Evolutionary conservation across 1,140 invertebrate species (phyloP), one percentile per base, ranked within the genome.

Genomic region (Drosophila sucinea): DNA sequence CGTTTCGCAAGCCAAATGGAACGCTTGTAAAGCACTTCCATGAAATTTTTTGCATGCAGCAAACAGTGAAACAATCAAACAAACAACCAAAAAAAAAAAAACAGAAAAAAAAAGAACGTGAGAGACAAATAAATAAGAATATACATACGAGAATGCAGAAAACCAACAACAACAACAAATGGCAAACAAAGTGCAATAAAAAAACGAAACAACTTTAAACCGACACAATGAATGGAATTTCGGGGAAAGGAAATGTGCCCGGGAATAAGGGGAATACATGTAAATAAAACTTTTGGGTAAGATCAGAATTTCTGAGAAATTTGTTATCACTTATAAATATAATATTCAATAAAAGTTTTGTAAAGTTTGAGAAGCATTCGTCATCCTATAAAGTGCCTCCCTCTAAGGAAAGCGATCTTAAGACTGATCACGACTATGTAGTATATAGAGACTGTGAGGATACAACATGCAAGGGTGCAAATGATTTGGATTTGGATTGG

Each of bases 51-150:
- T 51, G 44, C 44, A 67, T 85, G 81, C 81, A 81, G 25, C 67
- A 69, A 75, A 81, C 69, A 73, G 25, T 32, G 11, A 67, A 72
- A 65, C 10, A 47, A 73, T 17, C 4, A 47, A 25, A 1, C 35
- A 57, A 33, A 60, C 6, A 35, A 67, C 30, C 29, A 17, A 17
- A 17, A 17, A 54, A 25, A 17, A 17, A 17, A 17, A 54, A 25
- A 5, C n/a, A 5, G n/a, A 2, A 41, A 75, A 75, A 67, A 60
- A 58, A 71, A 65, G 67, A 81, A 84, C 78, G 81, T 84, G 81
- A 85, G 81, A 81, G 78, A 68, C 55, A 81, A 78, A 86, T 79
- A 84, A 85, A 86, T 76, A 86, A 70, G 75, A 78, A 75, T 72
- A 70, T 44, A 80, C 79, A 17, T 17, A 10, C 10, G 10, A 10